Percentiles rank a stretch among this genome's conserved stretches.
phyloP scores from a whole-genome alignment of 2,888 invertebrate species.

The Poecilus cupreus region DNA sequence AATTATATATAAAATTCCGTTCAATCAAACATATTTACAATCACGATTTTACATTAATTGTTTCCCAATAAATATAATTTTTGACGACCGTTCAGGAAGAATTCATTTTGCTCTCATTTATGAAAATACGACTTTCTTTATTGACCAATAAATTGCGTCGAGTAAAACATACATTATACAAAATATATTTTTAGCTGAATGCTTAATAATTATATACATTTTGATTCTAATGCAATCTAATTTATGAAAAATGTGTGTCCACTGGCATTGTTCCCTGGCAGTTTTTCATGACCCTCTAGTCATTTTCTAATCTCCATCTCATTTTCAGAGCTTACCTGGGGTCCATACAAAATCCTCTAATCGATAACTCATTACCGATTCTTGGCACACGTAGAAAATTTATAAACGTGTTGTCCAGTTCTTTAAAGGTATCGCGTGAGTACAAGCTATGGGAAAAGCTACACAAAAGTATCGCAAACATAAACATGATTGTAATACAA shows the following conservation, averaged over 20 bases:
- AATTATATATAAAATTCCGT: too few relatives aligned
- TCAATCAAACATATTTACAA: too few relatives aligned
- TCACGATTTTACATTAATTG: too few relatives aligned
- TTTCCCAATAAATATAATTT: too few relatives aligned
- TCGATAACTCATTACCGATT: slow-evolving; percentile 43
- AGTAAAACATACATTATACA: too few relatives aligned
- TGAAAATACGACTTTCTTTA: too few relatives aligned
- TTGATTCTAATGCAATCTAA: not conserved
- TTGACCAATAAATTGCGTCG: too few relatives aligned
- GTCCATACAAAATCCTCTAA: slow-evolving; percentile 19
- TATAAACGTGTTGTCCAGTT: slow-evolving; percentile 1
- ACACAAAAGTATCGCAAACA: slow-evolving; percentile 2
- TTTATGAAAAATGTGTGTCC: not conserved
- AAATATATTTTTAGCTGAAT: too few relatives aligned
- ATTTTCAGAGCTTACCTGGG: slow-evolving; percentile 27
- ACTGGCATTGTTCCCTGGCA: not conserved
- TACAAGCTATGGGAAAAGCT: not conserved
- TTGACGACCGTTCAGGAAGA: too few relatives aligned
- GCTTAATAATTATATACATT: too few relatives aligned
- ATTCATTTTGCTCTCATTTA: too few relatives aligned
- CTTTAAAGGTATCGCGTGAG: not conserved
- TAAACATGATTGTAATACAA: not conserved
- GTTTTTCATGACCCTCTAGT: not conserved
- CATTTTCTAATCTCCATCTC: slow-evolving; percentile 31
- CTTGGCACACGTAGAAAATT: slow-evolving; percentile 26